A percentile compares a stretch with the other conserved stretches of the same genome.
phyloP scores from a whole-genome alignment of 2,113 vertebrate species.

The Tetrao urogallus region DNA sequence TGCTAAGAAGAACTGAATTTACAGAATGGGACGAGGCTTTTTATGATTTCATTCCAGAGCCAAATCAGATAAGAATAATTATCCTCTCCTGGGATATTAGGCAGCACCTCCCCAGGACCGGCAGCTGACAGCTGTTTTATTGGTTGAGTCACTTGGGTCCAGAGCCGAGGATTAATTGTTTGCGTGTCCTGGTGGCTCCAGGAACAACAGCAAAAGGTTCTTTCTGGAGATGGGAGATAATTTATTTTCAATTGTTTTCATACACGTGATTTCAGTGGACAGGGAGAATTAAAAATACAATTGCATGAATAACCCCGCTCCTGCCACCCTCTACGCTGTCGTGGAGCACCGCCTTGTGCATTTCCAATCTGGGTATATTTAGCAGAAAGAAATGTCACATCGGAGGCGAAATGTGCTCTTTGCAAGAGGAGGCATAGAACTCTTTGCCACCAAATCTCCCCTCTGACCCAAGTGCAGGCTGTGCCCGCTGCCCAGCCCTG shows the following conservation, averaged over 20 bases:
- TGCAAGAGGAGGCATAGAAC: neutral
- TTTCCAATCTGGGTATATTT: neutral
- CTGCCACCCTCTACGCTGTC: neutral
- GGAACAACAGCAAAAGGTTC: constrained; percentile 69
- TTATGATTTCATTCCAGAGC: constrained; percentile 91
- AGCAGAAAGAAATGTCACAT: neutral
- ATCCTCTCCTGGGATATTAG: constrained; percentile 90
- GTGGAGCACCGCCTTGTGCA: neutral
- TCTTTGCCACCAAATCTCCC: neutral
- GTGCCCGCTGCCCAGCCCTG: neutral
- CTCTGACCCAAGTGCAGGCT: fast-evolving
- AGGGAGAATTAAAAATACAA: constrained; percentile 57
- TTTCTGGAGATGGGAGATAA: constrained; percentile 79
- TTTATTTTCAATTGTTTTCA: constrained; percentile 72
- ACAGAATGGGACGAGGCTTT: constrained; percentile 79
- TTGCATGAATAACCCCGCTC: neutral
- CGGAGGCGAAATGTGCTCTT: neutral
- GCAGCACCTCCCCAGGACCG: constrained; percentile 86
- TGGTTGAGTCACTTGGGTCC: constrained; percentile 76
- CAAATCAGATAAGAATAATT: constrained; percentile 94
- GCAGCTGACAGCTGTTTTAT: constrained; percentile 85
- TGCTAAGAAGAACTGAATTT: constrained; percentile 82
- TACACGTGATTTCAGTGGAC: constrained; percentile 55
- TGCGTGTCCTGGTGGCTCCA: constrained; percentile 70
- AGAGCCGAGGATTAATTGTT: constrained; percentile 80